phyloP scores from a whole-genome alignment of 2,797 vertebrate species.

The Pampus argenteus region DNA sequence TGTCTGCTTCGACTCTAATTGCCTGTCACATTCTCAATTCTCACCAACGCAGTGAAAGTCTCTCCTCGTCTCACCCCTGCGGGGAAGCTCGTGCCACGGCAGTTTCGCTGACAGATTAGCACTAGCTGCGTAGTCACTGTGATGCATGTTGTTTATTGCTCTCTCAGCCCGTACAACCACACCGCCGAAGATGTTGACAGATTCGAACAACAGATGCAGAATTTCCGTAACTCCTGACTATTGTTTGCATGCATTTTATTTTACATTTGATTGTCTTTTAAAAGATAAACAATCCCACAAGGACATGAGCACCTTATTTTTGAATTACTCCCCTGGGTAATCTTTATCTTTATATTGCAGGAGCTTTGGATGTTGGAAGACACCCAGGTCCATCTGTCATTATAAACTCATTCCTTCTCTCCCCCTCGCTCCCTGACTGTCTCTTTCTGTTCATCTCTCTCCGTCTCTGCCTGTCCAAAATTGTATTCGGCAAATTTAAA shows the following conservation, averaged over 20 bases:
- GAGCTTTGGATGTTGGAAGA: slow-evolving; percentile 62
- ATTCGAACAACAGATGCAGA: neutral
- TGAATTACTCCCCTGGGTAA: slow-evolving; percentile 49
- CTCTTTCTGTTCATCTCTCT: slow-evolving; percentile 16
- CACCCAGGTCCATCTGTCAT: slow-evolving; percentile 70
- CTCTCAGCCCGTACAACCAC: neutral
- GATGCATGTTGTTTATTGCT: slow-evolving; percentile 52
- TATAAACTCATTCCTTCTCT: slow-evolving; percentile 58
- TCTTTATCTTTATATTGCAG: slow-evolving; percentile 58
- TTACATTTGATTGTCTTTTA: slow-evolving; percentile 16
- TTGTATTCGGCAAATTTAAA: slow-evolving; percentile 36
- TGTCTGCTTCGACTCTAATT: slow-evolving; percentile 68
- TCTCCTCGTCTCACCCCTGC: slow-evolving; percentile 40
- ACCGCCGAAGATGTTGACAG: slow-evolving; percentile 5
- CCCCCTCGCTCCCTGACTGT: neutral
- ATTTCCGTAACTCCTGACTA: neutral
- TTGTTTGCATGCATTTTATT: neutral
- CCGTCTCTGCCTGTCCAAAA: slow-evolving; percentile 24
- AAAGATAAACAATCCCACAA: slow-evolving; percentile 14
- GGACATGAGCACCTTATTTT: slow-evolving; percentile 14
- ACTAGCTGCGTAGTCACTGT: slow-evolving; percentile 30
- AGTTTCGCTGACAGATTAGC: slow-evolving; percentile 55
- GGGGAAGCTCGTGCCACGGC: slow-evolving; percentile 36
- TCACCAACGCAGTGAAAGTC: slow-evolving; percentile 41
- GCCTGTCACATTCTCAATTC: slow-evolving; percentile 62